Percentiles rank a stretch among this genome's conserved stretches.
Conservation (phyloP, 30 jellyfish, hydroid and myxozoan species). For the Pelagia noctiluca region DNA sequence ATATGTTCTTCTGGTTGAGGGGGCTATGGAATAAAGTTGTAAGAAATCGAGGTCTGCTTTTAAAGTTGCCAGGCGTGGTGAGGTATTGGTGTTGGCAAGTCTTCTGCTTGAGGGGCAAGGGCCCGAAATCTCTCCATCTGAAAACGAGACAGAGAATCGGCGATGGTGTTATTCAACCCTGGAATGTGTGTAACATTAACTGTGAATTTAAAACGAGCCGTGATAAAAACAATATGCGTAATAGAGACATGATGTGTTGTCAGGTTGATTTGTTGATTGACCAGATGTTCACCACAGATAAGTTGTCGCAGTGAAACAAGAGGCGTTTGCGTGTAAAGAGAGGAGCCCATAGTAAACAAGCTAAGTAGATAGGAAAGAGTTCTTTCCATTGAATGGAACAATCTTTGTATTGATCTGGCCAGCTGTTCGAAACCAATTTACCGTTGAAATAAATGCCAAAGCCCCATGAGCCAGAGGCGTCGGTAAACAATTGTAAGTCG, state of each 20-base stretch:
- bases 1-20: not conserved
- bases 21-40: not conserved
- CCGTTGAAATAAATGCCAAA: not conserved
- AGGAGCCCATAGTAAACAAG: not conserved
- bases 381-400: not conserved
- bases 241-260: not conserved
- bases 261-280: not conserved
- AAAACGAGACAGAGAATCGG: not conserved
- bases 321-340: not conserved
- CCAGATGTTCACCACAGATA: slow-evolving; percentile 13
- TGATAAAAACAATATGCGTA: not conserved
- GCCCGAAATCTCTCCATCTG: not conserved
- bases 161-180: not conserved
- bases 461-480: not conserved
- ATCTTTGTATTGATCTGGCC: too few relatives aligned
- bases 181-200: not conserved
- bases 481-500: not conserved
- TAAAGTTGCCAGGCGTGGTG: not conserved
- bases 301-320: not conserved
- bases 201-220: slow-evolving; percentile 12
- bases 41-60: not conserved
- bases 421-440: not conserved
- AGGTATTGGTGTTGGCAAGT: not conserved
- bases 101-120: slow-evolving; percentile 5
- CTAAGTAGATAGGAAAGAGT: not conserved